These are phyloP conservation scores for Cheilosia vernalis DNA, from an alignment of 2,888 invertebrate species.

Conservation along the genomic window DNA sequence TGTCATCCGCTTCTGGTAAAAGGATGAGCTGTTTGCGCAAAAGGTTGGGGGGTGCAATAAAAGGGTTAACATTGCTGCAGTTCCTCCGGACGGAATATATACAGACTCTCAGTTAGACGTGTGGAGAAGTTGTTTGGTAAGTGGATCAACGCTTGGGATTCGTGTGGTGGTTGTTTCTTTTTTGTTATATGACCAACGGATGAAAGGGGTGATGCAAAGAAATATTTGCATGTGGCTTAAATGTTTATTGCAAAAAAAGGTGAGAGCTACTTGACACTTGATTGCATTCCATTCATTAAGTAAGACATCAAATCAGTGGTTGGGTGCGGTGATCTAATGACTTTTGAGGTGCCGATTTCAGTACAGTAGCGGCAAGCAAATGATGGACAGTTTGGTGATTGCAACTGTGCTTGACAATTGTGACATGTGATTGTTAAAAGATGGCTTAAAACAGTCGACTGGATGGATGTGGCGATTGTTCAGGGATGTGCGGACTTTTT, in stretches of 20 bases:
- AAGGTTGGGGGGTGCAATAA: not conserved
- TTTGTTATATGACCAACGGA: too few relatives aligned
- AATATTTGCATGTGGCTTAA: constrained; percentile 14
- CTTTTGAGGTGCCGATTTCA: not conserved
- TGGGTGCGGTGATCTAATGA: not conserved
- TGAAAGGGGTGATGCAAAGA: too few relatives aligned
- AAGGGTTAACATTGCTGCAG: not conserved
- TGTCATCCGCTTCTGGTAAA: not conserved
- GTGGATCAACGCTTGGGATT: not conserved
- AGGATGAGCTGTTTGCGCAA: constrained; percentile 29
- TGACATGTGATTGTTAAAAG: too few relatives aligned
- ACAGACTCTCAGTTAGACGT: not conserved
- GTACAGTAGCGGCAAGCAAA: not conserved
- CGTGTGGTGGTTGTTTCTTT: constrained; percentile 6
- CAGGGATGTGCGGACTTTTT: too few relatives aligned
- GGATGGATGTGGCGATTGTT: too few relatives aligned
- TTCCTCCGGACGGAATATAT: not conserved
- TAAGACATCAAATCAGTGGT: constrained; percentile 5
- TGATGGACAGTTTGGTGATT: not conserved
- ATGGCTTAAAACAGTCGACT: too few relatives aligned
- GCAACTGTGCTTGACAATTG: too few relatives aligned
- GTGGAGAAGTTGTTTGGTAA: constrained; percentile 22
- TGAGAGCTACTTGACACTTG: constrained; percentile 12
- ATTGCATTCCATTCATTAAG: constrained; percentile 12
- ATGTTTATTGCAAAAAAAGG: not conserved